A percentile compares a stretch with the other conserved stretches of the same genome.
Conservation (phyloP, 2,888 invertebrate genomes). For the Pecten maximus region DNA sequence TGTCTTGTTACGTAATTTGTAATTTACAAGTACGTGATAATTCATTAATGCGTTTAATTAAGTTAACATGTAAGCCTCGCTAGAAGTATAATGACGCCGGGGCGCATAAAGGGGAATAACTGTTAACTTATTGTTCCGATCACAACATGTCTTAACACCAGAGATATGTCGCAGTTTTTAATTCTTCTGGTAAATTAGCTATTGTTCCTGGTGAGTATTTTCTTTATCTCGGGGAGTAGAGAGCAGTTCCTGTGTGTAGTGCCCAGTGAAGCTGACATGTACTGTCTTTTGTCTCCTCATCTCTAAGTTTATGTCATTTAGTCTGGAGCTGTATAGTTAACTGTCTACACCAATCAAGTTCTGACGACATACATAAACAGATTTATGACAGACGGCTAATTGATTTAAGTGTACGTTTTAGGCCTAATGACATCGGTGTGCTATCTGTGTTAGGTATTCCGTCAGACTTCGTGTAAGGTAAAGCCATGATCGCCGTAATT, state of each 20-base stretch:
- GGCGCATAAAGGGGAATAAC: constrained; percentile 28
- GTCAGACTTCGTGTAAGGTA: not conserved
- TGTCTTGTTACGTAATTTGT: constrained; percentile 31
- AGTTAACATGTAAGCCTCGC: constrained; percentile 6
- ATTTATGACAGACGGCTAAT: constrained; percentile 7
- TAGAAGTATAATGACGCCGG: not conserved
- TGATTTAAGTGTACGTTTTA: constrained; percentile 22
- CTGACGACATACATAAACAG: not conserved
- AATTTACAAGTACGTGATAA: constrained; percentile 3
- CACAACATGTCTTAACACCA: not conserved
- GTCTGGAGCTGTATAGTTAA: not conserved
- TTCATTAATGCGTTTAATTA: constrained; percentile 1
- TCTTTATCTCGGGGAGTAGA: not conserved
- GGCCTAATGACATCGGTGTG: not conserved
- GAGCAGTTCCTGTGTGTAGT: not conserved
- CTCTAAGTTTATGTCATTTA: not conserved
- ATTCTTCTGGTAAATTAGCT: not conserved
- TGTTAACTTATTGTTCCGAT: not conserved
- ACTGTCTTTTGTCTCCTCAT: not conserved
- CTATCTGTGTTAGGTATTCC: not conserved
- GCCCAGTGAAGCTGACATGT: not conserved
- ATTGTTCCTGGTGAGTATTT: not conserved
- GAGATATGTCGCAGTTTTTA: not conserved
- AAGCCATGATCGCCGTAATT: not conserved
- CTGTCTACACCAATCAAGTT: not conserved